phyloP scores from a whole-genome alignment of 2,113 vertebrate genomes.

The Meriones unguiculatus region DNA sequence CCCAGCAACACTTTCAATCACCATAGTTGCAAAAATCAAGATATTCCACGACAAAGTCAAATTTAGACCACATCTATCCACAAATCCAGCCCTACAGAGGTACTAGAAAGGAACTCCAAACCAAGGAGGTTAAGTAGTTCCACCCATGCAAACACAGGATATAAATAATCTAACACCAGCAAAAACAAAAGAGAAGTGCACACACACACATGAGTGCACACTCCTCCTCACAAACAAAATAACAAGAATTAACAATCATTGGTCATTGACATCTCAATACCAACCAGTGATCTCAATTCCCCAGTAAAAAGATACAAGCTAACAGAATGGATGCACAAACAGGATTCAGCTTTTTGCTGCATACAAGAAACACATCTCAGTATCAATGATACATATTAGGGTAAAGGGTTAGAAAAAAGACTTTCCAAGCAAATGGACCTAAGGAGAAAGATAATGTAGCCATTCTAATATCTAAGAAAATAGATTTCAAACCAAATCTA shows the following conservation, averaged over 20 bases:
- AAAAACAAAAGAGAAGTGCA: not conserved
- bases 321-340: not conserved
- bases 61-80: not conserved
- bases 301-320: not conserved
- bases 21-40: not conserved
- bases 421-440: not conserved
- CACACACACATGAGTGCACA: not conserved
- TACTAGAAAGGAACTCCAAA: not conserved
- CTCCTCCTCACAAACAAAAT: not conserved
- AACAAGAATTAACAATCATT: not conserved
- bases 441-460: not conserved
- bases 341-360: not conserved
- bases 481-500: not conserved
- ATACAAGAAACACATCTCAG: not conserved
- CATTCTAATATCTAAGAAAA: not conserved
- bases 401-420: not conserved
- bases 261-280: not conserved
- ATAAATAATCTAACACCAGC: not conserved
- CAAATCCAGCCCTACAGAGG: not conserved
- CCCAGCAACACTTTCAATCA: not conserved
- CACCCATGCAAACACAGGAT: not conserved
- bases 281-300: not conserved
- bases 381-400: not conserved
- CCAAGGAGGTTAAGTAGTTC: not conserved
- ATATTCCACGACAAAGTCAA: not conserved